Conservation (phyloP, 2,888 invertebrate genomes). For the Pollenia amentaria region DNA sequence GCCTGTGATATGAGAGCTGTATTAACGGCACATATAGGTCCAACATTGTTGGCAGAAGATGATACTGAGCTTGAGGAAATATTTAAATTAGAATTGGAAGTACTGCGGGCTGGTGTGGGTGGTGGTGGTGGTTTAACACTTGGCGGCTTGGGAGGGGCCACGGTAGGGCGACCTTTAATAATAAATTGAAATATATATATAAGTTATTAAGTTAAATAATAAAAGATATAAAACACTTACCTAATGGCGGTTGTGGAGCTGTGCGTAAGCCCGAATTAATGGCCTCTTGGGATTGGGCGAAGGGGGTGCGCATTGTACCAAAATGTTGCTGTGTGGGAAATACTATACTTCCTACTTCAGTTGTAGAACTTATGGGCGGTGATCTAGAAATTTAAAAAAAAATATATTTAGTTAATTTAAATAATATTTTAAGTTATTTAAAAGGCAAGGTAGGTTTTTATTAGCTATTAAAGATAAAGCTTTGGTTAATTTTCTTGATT, state of each 20-base stretch:
- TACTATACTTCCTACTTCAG: constrained; percentile 79
- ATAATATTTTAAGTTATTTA: constrained; percentile 1
- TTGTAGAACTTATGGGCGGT: constrained; percentile 82
- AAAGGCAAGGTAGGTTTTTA: not conserved
- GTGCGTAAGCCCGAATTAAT: constrained; percentile 80
- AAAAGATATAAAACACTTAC: constrained; percentile 76
- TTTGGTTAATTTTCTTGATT: constrained; percentile 29
- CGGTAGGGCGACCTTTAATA: constrained; percentile 82
- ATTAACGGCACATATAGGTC: constrained; percentile 79
- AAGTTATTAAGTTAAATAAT: not conserved
- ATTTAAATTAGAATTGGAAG: constrained; percentile 83
- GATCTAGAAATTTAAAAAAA: constrained; percentile 79
- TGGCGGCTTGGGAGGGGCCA: constrained; percentile 82
- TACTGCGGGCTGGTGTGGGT: constrained; percentile 84
- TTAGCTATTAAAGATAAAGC: constrained; percentile 40
- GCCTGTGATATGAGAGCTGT: constrained; percentile 79
- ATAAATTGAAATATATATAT: constrained; percentile 1
- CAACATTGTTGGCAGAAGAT: constrained; percentile 49
- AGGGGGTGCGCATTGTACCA: constrained; percentile 83
- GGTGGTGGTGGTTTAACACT: constrained; percentile 84
- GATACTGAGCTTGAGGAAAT: constrained; percentile 75
- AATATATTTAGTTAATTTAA: not conserved
- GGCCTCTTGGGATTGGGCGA: constrained; percentile 82
- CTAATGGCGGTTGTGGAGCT: constrained; percentile 83
- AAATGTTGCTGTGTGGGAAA: constrained; percentile 83